Evolutionary conservation across 1,140 invertebrate species (phyloP), one percentile per base, ranked within the genome.

Genomic region (Camponotus vicinus): DNA sequence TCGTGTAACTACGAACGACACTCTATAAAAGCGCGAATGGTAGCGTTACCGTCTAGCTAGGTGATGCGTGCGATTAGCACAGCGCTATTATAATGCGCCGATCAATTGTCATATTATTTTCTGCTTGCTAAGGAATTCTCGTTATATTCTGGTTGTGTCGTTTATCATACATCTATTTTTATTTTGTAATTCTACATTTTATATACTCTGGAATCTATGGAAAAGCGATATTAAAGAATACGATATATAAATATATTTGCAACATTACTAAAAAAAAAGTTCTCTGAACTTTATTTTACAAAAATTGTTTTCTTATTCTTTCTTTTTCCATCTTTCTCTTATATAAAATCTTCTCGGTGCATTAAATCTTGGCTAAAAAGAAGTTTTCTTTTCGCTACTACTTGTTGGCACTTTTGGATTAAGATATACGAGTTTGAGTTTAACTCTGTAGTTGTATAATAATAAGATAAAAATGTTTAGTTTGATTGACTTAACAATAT

Each of bases 1-100:
- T 83, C 79, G 69, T 75, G 73, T 75, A 83, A 83, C 79, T 83
- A 70, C 73, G 69, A 83, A 83, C 75, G 79, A 83, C 79, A 83
- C 79, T 79, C 32, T 83, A 55, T 75, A 75, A 63, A 83, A 61
- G 79, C 67, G 55, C 40, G 69, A 83, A 34, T 73, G 79, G 34
- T 27, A 45, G 57, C n/a, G 55, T 61, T 52, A 82, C 45, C 64
- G 77, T 80, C 78, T 61, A 83, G 70, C 57, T 61, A 55, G 69
- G 21, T 61, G 79, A 83, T 75, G 79, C 55, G 61, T 45, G 32
- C 79, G 79, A 83, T 83, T 83, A 83, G 69, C 79, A 49, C 55
- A 15, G 18, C 55, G 69, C 79, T 73, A 83, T 83, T 83, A 83
- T 75, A 83, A 83, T 42, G 40, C 55, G 55, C 32, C 79, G 55